Base-by-base conservation (phyloP, 1,140 invertebrate species). In the Campoletis sonorensis region DNA sequence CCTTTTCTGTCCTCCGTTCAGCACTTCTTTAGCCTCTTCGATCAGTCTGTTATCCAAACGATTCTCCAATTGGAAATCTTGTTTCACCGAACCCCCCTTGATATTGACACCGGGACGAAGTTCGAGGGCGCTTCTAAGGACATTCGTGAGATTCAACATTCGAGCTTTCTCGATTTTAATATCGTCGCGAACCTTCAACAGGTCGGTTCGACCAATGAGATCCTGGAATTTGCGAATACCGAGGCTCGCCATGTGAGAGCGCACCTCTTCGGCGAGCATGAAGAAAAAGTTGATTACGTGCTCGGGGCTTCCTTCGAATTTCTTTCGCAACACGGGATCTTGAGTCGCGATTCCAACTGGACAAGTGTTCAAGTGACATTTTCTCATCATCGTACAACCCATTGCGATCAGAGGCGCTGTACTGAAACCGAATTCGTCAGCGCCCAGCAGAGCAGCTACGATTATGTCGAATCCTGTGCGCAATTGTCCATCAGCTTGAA, bases 321-420 rank as follows among this genome's bases (percentile, higher is more conserved):
- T 99, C 88, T 98, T 98, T 27, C 99, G 93, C 23, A 99, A 92
- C 18, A 96, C 94, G 0, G 98, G 98, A 94, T 99, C 99, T 93
- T 98, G 98, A 0, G 99, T 99, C 2, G 98, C 98, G 87, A 99
- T 97, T 82, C 99, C 99, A 76, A 99, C 99, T 0, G 99, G 99
- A 88, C 99, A 99, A 30, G 99, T 99, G 92, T 99, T 99, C 79
- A 99, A 93, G 92, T 99, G 99, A 90, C 99, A 99, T 91, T 99
- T 99, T 75, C 99, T 94, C 99, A 99, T 99, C 99, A 99, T 99
- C 10, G 98, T 99, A 89, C 99, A 99, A 13, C 99, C 96, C 91
- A 99, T 95, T 0, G 97, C 98, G 90, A 99, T 99, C 58, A 99
- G 92, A 0, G 99, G 98, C 7, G 98, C 98, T 16, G 99, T 99